Base-by-base conservation (phyloP, 2,113 vertebrate species). In the Anolis carolinensis region DNA sequence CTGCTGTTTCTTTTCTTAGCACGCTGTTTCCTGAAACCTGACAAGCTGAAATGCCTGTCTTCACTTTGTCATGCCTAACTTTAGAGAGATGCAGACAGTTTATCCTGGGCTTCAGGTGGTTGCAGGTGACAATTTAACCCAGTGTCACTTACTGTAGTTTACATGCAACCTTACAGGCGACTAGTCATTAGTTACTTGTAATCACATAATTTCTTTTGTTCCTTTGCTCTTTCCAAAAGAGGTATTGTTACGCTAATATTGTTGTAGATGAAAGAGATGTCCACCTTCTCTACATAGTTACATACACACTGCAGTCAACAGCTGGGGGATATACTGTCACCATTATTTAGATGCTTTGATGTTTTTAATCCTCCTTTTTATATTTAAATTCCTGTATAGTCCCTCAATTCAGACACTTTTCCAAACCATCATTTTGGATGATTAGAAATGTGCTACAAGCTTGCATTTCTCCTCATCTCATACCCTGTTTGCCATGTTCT, bases 1-100 rank as follows among this genome's bases (percentile, higher is more conserved):
- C 59, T 63, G 34, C 21, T 21, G 23, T 73, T 82, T 79, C 48
- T 62, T 86, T 68, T 86, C 20, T 74, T 65, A 65, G 77, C 36
- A 55, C 72, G 81, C 81, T 71, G 44, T 52, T 62, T 86, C 55
- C 55, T 50, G 73, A 65, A 63, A 32, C 39, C 68, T 74, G 30
- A n/a, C 68, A 81, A 76, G 39, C 70, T 86, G n/a, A 75, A 44
- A 36, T 65, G 13, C 9, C 5, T 21, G 21, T 67, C 84, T 50
- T 81, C 63, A 18, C 30, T 8, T 50, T 34, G 16, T 14, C 30
- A 50, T 7, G 0, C 77, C 52, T 78, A 65, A 36, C 65, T 30
- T 74, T 44, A 10, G 18, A 55, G 52, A 34, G 5, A 8, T 71
- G 32, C 18, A 62, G 18, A 21, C 36, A 62, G 16, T 59, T 71